phyloP scores from a whole-genome alignment of 2,113 vertebrate species.

The Gulo gulo region DNA sequence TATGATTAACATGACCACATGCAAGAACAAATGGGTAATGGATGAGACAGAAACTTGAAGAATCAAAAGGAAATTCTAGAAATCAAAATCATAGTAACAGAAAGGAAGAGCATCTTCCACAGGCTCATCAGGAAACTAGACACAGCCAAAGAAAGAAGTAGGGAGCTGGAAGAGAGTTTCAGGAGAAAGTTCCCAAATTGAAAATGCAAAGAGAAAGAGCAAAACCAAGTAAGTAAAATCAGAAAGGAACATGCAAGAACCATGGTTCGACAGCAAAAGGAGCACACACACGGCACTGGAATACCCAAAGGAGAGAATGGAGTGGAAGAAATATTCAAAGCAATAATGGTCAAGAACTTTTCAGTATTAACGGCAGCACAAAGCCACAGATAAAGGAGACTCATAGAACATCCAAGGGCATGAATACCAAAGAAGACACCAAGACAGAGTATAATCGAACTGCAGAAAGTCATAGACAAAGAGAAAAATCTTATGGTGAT shows the following conservation, averaged over 20 bases:
- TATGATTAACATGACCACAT: neutral
- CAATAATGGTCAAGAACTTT: neutral
- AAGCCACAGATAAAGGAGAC: neutral
- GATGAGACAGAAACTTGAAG: neutral
- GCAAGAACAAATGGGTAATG: neutral
- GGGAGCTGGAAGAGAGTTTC: neutral
- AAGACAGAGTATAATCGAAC: neutral
- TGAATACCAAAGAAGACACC: neutral
- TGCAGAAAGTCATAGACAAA: neutral
- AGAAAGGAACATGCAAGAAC: neutral
- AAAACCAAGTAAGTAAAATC: neutral
- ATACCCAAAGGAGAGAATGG: neutral
- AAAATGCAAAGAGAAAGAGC: neutral
- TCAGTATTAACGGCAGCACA: neutral
- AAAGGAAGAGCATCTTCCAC: neutral
- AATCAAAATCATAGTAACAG: neutral
- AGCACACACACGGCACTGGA: neutral
- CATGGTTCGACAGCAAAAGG: neutral
- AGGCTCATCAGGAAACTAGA: neutral
- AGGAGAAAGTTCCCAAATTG: neutral
- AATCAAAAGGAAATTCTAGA: neutral
- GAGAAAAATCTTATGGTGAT: neutral
- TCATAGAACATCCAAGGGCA: neutral
- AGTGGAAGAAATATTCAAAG: neutral
- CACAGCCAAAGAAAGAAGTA: neutral